Evolutionary conservation across 2,113 vertebrate species (phyloP).

Genomic region (Antidorcas marsupialis): DNA sequence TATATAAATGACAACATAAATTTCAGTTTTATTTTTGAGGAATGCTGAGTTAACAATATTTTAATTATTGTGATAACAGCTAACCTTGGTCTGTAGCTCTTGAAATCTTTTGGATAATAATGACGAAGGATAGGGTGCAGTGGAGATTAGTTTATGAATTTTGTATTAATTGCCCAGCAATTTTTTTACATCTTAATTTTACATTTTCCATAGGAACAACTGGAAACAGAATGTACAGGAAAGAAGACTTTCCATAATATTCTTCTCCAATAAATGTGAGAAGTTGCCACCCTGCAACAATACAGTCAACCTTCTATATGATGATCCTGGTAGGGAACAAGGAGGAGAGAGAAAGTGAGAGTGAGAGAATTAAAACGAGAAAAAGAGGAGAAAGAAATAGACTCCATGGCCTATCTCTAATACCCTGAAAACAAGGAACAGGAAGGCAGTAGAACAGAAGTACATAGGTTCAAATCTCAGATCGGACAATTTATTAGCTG

Average conservation of each 20-base stretch:
- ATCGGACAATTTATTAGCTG: background rate
- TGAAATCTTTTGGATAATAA: conserved; percentile 36
- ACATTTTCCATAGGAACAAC: background rate
- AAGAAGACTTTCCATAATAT: background rate
- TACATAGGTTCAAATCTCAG: background rate
- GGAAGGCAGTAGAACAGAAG: background rate
- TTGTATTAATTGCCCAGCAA: background rate
- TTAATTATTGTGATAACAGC: background rate
- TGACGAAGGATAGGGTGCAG: background rate
- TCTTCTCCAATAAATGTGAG: conserved; percentile 13
- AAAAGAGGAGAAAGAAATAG: background rate
- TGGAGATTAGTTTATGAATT: background rate
- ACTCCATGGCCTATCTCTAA: background rate
- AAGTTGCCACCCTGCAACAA: background rate
- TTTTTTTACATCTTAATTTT: background rate
- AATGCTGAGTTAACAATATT: background rate
- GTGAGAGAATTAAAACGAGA: background rate
- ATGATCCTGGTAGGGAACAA: background rate
- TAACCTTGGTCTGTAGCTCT: background rate
- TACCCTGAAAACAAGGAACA: background rate
- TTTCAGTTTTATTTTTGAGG: background rate
- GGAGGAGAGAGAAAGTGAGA: background rate
- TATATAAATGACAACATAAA: conserved; percentile 11
- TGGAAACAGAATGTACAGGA: background rate
- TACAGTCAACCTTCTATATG: background rate